Percentiles rank a stretch among this genome's conserved stretches.
These are phyloP conservation scores for Phoxinus phoxinus DNA, from an alignment of 2,113 vertebrate species.

Conservation along the genomic window DNA sequence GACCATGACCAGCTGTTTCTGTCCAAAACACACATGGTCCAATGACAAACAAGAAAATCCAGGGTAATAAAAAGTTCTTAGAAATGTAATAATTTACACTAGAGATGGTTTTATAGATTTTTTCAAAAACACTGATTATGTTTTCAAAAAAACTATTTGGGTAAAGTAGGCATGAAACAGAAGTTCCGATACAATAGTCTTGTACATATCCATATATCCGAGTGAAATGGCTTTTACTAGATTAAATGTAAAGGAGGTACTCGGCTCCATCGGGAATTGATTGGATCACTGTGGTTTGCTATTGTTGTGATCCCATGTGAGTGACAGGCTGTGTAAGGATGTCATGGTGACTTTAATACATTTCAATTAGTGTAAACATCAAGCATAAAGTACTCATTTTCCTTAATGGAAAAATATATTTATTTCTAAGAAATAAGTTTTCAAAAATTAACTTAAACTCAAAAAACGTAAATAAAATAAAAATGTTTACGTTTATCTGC, in stretches of 20 bases:
- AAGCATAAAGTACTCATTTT: background rate
- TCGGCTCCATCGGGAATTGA: too few relatives aligned
- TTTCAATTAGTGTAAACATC: background rate
- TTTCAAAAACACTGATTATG: background rate
- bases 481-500: background rate
- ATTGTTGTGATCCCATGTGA: too few relatives aligned
- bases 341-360: background rate
- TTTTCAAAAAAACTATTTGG: background rate
- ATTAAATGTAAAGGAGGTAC: too few relatives aligned
- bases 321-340: too few relatives aligned
- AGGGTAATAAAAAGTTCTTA: background rate
- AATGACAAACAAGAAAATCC: conserved; percentile 20
- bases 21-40: conserved; percentile 6
- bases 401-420: background rate
- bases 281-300: too few relatives aligned
- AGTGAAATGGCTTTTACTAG: too few relatives aligned
- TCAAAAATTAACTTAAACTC: background rate
- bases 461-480: background rate
- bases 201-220: too few relatives aligned
- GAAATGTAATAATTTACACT: background rate
- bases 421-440: background rate
- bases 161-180: too few relatives aligned
- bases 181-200: too few relatives aligned
- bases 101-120: background rate
- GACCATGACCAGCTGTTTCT: background rate